Evolutionary conservation across 2,888 invertebrate genomes (phyloP).

Genomic region (Malacosoma neustria): DNA sequence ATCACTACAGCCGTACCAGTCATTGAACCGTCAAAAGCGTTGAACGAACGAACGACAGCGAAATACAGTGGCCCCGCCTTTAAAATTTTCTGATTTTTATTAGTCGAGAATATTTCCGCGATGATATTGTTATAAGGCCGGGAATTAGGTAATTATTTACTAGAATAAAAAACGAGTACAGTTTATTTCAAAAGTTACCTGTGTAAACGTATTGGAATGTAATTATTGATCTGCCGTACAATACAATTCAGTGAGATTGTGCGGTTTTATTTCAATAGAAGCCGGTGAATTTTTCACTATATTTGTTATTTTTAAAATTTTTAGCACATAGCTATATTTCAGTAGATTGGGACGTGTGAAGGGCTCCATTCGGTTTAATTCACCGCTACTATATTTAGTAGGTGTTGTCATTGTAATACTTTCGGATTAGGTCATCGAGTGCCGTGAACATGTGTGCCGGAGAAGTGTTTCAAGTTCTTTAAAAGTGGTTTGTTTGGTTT

Average conservation of each 20-base stretch:
- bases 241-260: conserved; percentile 43
- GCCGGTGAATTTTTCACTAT: conserved; percentile 30
- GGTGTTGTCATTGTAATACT: conserved; percentile 70
- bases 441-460: conserved; percentile 66
- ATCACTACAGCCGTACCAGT: conserved; percentile 25
- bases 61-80: conserved; percentile 67
- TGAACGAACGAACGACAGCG: conserved; percentile 61
- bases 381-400: conserved; percentile 76
- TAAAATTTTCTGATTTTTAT: conserved; percentile 51
- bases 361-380: conserved; percentile 39
- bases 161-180: conserved; percentile 5
- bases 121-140: conserved; percentile 58
- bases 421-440: conserved; percentile 71
- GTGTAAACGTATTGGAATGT: conserved; percentile 24
- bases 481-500: conserved; percentile 56
- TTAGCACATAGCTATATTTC: too few species aligned
- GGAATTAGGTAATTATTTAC: conserved; percentile 55
- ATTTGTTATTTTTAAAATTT: too few species aligned
- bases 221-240: conserved; percentile 59
- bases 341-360: too few species aligned
- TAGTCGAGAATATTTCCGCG: conserved; percentile 56
- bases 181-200: conserved; percentile 5
- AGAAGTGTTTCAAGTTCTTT: conserved; percentile 45
- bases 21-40: conserved; percentile 58
- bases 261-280: conserved; percentile 36